Evolutionary conservation across 1,140 invertebrate genomes (phyloP), one percentile per base, ranked within the genome.

Genomic region (Psix sp.): DNA sequence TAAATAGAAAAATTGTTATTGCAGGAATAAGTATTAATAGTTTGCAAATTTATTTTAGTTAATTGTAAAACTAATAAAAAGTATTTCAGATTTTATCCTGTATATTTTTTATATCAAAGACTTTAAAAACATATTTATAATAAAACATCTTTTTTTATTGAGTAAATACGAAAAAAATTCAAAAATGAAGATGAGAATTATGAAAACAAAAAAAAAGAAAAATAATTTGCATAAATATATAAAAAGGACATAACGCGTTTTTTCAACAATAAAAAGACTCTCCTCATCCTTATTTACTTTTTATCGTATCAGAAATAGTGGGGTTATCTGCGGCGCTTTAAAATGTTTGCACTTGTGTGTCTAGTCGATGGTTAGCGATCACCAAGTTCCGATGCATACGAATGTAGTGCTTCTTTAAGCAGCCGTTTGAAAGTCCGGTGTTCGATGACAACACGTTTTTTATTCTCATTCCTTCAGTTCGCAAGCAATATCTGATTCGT

Each of bases 281-380:
- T 26, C 35, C 11, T 42, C 43, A 15, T 33, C 20, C 46, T 31
- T 48, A 31, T 46, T 65, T 48, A 56, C 62, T 66, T 56, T 66
- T 56, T 49, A 54, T 35, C 21, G 51, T 48, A 49, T 66, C 51
- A 56, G 17, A 35, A 10, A 68, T 59, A 40, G 65, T 68, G 65
- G 65, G 65, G 65, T 46, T 57, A 68, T 59, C 52, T 45, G 46
- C 54, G 20, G 24, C 46, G 45, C 52, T 59, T 36, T 51, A 29
- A 54, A 16, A 38, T 68, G 46, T 52, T 59, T 52, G 65, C 65
- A 59, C 45, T 59, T 16, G 52, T 51, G 36, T 57, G 45, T 35
- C 57, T 68, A 68, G 52, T 68, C 52, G 54, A 16, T 54, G n/a
- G 52, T 57, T 57, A 67, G 63, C 52, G 31, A 59, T 59, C 52